Evolutionary conservation across 1,140 invertebrate species (phyloP), one percentile per base, ranked within the genome.

Genomic region (Aphelinus certus): DNA sequence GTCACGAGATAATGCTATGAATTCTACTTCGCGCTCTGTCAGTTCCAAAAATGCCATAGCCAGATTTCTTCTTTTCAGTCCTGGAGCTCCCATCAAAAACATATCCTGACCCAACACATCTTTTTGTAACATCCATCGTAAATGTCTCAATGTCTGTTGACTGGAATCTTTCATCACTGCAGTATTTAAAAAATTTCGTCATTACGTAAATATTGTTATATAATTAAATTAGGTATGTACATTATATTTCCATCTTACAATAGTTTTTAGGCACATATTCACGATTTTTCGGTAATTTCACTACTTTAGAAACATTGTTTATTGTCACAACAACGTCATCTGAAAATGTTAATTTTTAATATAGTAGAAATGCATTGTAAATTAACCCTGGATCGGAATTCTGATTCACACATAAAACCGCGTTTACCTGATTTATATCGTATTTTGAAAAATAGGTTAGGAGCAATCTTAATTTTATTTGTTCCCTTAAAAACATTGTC

Each of bases 91-190:
- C 77, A 98, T 92, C 10, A 99, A 87, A 86, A 99, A 99, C 84
- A 99, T 95, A 86, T 99, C 97, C 88, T 99, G 98, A 1, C 94
- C 93, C 1, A 99, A 87, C 43, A 92, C 82, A 88, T 99, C 96
- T 84, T 98, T 98, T 83, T 98, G 96, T 85, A 97, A 91, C 92
- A 98, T 97, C 96, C 96, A 98, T 91, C 93, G 90, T 79, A 98
- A 88, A 85, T 97, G 94, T 63, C 92, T 90, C 3, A 97, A 85
- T n/a, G 91, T 91, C 62, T 92, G 92, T 88, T 97, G 95, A 69
- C 92, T 78, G n/a, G 78, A 67, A 1, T 78, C 43, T 58, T 80
- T 82, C 47, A 84, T 48, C 62, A 84, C 82, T 80, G 77, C 26
- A 26, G 26, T 26, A 26, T 26, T 79, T 70, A 76, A 48, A 77